Conservation (phyloP, 2,888 invertebrate species). For the Proisotoma minuta region DNA sequence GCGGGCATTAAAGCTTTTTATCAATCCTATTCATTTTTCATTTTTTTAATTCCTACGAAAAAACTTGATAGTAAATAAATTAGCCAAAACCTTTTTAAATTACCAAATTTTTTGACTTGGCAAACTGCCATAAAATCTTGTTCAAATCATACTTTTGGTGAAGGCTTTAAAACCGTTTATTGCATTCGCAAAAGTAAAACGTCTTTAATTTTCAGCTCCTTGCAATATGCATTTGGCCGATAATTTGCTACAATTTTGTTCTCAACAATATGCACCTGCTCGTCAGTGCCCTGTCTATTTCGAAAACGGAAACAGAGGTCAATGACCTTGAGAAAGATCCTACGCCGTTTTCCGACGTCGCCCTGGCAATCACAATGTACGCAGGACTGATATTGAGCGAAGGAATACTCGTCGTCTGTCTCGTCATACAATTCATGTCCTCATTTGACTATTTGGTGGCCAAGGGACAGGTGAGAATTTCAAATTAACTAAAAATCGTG, state of each 20-base stretch:
- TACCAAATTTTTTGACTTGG: no score
- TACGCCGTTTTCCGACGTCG: background rate
- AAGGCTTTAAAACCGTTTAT: no score
- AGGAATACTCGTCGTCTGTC: background rate
- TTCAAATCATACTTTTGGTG: no score
- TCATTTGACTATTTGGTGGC: background rate
- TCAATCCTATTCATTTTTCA: no score
- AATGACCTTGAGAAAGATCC: background rate
- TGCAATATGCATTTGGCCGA: background rate
- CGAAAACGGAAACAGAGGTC: background rate
- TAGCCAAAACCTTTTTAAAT: no score
- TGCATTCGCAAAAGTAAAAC: no score
- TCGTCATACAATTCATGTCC: background rate
- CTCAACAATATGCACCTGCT: background rate
- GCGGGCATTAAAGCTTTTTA: no score
- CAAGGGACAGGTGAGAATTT: background rate
- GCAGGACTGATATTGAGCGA: background rate
- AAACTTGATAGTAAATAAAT: no score
- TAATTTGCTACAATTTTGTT: background rate
- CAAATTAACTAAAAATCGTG: background rate
- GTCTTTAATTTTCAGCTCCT: slow-evolving; percentile 1
- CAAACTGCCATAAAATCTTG: no score
- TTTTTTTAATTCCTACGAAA: no score
- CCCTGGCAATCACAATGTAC: background rate
- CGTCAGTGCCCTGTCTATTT: background rate